Conservation (phyloP, 2,113 vertebrate species). For the Siniperca chuatsi region DNA sequence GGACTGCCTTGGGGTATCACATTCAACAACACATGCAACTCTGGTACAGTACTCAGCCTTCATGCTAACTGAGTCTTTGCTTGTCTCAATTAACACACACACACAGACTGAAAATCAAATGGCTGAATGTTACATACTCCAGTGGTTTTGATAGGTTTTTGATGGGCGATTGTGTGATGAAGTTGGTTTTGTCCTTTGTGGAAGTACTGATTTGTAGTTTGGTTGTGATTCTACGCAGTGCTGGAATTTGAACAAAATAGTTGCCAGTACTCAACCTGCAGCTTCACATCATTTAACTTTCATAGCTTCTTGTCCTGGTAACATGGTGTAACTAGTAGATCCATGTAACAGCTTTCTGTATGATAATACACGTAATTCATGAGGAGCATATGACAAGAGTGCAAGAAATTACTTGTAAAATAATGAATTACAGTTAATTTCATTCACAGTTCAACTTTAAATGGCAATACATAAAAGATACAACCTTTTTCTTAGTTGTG, state of each 20-base stretch:
- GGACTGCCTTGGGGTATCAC: slow-evolving; percentile 56
- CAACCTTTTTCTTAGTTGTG: not conserved
- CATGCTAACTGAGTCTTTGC: slow-evolving; percentile 1
- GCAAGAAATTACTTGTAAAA: not conserved
- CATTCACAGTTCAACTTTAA: not conserved
- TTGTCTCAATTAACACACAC: slow-evolving; percentile 8
- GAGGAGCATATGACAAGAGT: not conserved
- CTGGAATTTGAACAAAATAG: not conserved
- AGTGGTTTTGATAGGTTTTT: not conserved
- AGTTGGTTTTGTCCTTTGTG: slow-evolving; percentile 5
- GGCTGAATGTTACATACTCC: not conserved
- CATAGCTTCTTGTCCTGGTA: too few relatives aligned
- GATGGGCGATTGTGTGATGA: slow-evolving; percentile 1
- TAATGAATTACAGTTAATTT: not conserved
- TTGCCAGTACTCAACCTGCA: not conserved
- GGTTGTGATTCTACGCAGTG: not conserved
- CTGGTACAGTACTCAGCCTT: slow-evolving; percentile 63
- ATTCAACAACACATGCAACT: slow-evolving; percentile 39
- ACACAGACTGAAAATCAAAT: slow-evolving; percentile 17
- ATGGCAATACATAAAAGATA: not conserved
- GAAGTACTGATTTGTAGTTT: not conserved
- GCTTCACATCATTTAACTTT: not conserved
- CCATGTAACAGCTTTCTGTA: not conserved
- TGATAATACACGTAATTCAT: not conserved
- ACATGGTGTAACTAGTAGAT: not conserved